Base-by-base conservation (phyloP, 2,797 vertebrate species). In the Eospalax fontanierii region DNA sequence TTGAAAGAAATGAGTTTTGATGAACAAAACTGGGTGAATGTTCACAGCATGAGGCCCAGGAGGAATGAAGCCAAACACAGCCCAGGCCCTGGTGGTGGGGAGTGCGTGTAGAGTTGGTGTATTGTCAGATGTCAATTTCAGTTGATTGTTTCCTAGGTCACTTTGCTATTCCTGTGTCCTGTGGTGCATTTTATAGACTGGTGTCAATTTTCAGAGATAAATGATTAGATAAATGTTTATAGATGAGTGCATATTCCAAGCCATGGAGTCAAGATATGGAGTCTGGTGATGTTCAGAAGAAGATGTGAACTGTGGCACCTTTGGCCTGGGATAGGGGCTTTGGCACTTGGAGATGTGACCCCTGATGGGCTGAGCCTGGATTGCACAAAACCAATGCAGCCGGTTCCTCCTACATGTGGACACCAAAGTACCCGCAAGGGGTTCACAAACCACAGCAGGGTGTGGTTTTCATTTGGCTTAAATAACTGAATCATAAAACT, bases 121-220 rank as follows among this genome's bases (percentile, higher is more conserved):
- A 35, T 87, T 80, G 61, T 96, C 87, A 83, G 87, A 85, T 96
- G 94, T 87, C 93, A 90, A 54, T 96, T 93, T 92, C 40, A 59
- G 85, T 78, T 94, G 93, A 96, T 92, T 95, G 54, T 89, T 90
- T 97, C 95, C 82, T 94, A 97, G 92, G 75, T 78, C 73, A 11
- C 30, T 66, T 93, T 92, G 73, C 76, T 84, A 28, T 85, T 79
- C 68, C 79, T 26, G 80, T 15, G 59, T 96, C 97, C 93, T 96
- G 91, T n/a, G 89, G 96, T 92, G 95, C 35, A n/a, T 95, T 96
- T 95, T 95, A 97, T 96, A 97, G 71, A 89, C 50, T 16, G 28
- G 68, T 87, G 90, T 91, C 96, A 96, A 83, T 83, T 95, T 93
- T 73, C 68, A 63, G 89, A 83, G 70, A 78, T 30, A 75, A 40